Percentiles rank a stretch among this genome's conserved stretches.
Evolutionary conservation across 2,113 vertebrate genomes (phyloP).

Genomic region (Poeciliopsis retropinna): DNA sequence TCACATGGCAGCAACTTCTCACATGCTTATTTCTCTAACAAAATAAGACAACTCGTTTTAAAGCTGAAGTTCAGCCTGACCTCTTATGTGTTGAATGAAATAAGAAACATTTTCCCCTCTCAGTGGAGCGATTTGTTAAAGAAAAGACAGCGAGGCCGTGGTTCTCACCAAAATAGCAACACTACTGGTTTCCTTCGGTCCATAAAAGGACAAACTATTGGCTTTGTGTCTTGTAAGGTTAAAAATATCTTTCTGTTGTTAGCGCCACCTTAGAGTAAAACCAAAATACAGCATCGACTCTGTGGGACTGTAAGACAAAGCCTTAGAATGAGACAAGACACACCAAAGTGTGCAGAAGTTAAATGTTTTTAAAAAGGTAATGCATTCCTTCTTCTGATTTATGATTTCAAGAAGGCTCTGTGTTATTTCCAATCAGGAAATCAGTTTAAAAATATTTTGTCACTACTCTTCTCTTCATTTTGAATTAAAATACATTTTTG

Average conservation of each 20-base stretch:
- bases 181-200: constrained; percentile 11
- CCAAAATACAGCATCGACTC: constrained; percentile 5
- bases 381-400: constrained; percentile 42
- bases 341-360: constrained; percentile 22
- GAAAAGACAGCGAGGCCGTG: constrained; percentile 2
- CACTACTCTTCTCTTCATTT: not conserved
- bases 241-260: constrained; percentile 28
- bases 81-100: constrained; percentile 7
- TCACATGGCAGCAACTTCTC: not conserved
- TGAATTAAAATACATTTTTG: too few species aligned
- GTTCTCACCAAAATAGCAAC: constrained; percentile 8
- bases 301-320: constrained; percentile 16
- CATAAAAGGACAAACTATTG: constrained; percentile 39
- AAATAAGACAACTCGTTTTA: not conserved
- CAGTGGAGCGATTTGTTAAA: constrained; percentile 10
- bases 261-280: constrained; percentile 18
- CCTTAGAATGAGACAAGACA: constrained; percentile 12
- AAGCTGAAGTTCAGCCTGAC: constrained; percentile 12
- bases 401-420: constrained; percentile 18
- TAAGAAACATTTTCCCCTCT: constrained; percentile 3
- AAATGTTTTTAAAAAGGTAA: constrained; percentile 24
- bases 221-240: not conserved
- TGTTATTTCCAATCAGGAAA: constrained; percentile 33
- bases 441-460: constrained; percentile 17
- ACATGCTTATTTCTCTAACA: not conserved